Evolutionary conservation across 2,113 vertebrate genomes (phyloP).

Genomic region (Gasterosteus aculeatus): DNA sequence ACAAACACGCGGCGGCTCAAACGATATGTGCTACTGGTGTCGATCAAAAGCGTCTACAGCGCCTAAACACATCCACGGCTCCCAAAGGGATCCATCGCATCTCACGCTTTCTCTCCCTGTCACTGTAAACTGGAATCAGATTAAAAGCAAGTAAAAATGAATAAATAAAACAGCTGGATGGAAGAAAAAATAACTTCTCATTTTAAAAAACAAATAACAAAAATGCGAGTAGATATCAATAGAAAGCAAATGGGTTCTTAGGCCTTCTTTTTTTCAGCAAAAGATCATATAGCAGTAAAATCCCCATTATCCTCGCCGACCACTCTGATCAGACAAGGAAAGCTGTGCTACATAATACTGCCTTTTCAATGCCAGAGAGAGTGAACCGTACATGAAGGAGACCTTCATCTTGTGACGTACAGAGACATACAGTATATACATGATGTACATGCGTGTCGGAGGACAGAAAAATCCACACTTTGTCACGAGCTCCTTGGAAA

Average conservation of each 20-base stretch:
- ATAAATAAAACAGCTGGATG: constrained; percentile 62
- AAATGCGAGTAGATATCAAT: constrained; percentile 47
- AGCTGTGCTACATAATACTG: constrained; percentile 82
- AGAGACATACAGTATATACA: constrained; percentile 72
- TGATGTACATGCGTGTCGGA: constrained; percentile 69
- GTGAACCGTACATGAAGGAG: constrained; percentile 64
- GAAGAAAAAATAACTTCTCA: constrained; percentile 19
- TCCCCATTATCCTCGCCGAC: constrained; percentile 28
- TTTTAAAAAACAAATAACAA: constrained; percentile 38
- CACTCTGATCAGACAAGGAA: constrained; percentile 47
- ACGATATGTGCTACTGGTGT: constrained; percentile 74
- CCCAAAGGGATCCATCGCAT: constrained; percentile 5
- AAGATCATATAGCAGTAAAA: constrained; percentile 71
- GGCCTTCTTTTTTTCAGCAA: constrained; percentile 67
- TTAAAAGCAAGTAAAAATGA: constrained; percentile 61
- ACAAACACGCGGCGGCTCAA: constrained; percentile 61
- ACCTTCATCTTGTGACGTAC: constrained; percentile 63
- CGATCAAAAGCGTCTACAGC: constrained; percentile 62
- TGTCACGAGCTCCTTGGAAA: constrained; percentile 32
- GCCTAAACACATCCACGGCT: constrained; percentile 5
- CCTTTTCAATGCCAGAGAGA: constrained; percentile 65
- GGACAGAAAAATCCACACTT: constrained; percentile 38
- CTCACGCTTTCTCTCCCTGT: constrained; percentile 31
- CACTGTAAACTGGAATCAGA: constrained; percentile 60
- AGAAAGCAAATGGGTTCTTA: constrained; percentile 63